Percentiles rank a stretch among this genome's conserved stretches.
Evolutionary conservation across 2,797 vertebrate species (phyloP).

Genomic region (Novumbra hubbsi): DNA sequence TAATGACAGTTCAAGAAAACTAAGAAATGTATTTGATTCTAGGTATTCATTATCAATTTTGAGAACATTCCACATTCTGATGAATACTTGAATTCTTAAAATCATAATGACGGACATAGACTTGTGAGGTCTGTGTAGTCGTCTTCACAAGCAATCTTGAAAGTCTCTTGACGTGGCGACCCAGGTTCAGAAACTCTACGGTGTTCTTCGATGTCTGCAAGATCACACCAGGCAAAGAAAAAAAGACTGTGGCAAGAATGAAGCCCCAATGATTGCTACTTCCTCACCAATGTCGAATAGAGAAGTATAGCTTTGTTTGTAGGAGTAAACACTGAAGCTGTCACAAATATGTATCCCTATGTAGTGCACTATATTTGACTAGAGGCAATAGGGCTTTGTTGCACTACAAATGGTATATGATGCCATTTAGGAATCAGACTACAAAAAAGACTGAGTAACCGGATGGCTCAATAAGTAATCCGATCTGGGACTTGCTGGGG

Average conservation of each 20-base stretch:
- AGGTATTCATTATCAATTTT: too few species aligned
- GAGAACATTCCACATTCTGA: too few species aligned
- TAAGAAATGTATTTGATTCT: too few species aligned
- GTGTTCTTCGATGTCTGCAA: not conserved
- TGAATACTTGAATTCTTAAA: too few species aligned
- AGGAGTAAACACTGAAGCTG: not conserved
- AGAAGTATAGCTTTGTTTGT: not conserved
- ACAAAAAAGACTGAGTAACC: not conserved
- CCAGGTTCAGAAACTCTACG: constrained; percentile 2
- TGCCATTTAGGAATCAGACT: not conserved
- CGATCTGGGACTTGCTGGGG: not conserved
- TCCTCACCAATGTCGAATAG: not conserved
- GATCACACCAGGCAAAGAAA: not conserved
- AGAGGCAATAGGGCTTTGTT: not conserved
- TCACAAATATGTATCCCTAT: not conserved
- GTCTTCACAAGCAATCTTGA: too few species aligned
- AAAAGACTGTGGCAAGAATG: not conserved
- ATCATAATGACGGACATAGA: too few species aligned
- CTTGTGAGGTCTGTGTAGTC: too few species aligned
- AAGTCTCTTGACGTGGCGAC: too few species aligned
- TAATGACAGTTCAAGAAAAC: too few species aligned
- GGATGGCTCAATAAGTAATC: not conserved
- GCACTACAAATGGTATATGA: not conserved
- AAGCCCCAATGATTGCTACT: not conserved
- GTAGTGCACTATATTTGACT: not conserved